phyloP scores from a whole-genome alignment of 2,888 invertebrate genomes.

The Plebejus anna region DNA sequence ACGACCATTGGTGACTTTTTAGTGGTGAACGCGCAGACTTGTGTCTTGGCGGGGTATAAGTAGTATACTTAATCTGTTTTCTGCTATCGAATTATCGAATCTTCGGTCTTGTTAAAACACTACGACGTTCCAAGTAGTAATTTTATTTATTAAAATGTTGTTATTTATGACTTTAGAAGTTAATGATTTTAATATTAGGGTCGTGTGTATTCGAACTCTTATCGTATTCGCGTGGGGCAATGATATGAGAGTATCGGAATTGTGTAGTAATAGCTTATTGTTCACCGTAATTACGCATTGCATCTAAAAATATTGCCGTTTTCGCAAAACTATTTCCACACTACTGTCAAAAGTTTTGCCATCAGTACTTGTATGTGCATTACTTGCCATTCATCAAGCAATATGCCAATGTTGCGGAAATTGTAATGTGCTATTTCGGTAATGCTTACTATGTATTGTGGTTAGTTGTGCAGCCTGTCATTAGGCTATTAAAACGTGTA shows the following conservation, averaged over 20 bases:
- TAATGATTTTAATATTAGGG: not conserved
- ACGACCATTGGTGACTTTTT: no score
- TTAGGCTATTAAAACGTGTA: no score
- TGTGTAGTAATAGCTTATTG: not conserved
- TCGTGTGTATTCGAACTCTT: not conserved
- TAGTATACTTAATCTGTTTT: no score
- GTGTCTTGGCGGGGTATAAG: no score
- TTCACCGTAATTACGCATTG: conserved; percentile 7
- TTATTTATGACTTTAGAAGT: no score
- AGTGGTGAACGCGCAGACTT: no score
- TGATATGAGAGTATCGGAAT: conserved; percentile 4
- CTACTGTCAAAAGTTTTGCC: conserved; percentile 15
- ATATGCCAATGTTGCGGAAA: conserved; percentile 6
- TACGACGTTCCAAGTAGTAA: no score
- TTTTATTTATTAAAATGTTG: no score
- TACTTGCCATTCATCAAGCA: not conserved
- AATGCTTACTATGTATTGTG: not conserved
- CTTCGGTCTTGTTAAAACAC: no score
- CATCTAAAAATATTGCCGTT: conserved; percentile 22
- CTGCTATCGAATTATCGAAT: no score
- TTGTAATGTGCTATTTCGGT: not conserved
- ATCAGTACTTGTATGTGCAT: conserved; percentile 10
- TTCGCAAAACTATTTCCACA: conserved; percentile 19
- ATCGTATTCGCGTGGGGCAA: not conserved
- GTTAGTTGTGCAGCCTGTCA: not conserved